A percentile compares a stretch with the other conserved stretches of the same genome.
These are phyloP conservation scores for Kradibia gibbosae DNA, from an alignment of 1,140 invertebrate genomes.

Conservation along the genomic window DNA sequence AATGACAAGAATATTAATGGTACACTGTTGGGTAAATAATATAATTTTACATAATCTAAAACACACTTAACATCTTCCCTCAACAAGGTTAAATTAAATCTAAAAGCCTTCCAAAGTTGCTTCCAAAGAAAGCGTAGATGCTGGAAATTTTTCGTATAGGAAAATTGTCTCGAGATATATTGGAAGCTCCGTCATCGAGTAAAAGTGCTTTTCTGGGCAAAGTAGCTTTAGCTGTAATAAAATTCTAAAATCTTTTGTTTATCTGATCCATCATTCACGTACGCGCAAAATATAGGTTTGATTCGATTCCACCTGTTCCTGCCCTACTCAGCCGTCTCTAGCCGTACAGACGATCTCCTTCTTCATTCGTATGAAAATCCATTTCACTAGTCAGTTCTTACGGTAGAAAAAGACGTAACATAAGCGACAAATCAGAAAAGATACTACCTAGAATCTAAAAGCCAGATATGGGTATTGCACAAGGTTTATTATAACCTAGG, in stretches of 20 bases:
- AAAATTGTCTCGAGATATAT: not conserved
- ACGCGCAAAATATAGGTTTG: slow-evolving; percentile 2
- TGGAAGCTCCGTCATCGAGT: not conserved
- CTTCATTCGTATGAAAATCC: not conserved
- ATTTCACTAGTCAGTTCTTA: not conserved
- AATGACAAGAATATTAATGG: too few species aligned
- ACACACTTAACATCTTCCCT: too few species aligned
- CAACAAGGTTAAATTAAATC: too few species aligned
- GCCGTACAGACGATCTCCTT: not conserved
- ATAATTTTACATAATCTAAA: too few species aligned
- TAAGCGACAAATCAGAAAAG: not conserved
- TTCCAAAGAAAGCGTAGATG: not conserved
- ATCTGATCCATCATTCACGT: not conserved
- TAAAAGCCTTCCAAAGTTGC: too few species aligned
- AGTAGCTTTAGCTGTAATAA: not conserved
- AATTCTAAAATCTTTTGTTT: not conserved
- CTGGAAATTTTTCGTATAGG: not conserved
- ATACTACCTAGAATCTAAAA: slow-evolving; percentile 57
- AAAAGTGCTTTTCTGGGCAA: not conserved
- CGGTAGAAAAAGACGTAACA: not conserved
- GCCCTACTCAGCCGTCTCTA: not conserved
- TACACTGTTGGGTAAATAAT: too few species aligned
- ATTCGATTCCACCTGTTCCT: not conserved
- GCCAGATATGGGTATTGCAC: too few species aligned
- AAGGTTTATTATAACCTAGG: slow-evolving; percentile 61